A percentile compares a stretch with the other conserved stretches of the same genome.
These are phyloP conservation scores for Megaceryle alcyon DNA, from an alignment of 2,797 vertebrate genomes.

Conservation along the genomic window DNA sequence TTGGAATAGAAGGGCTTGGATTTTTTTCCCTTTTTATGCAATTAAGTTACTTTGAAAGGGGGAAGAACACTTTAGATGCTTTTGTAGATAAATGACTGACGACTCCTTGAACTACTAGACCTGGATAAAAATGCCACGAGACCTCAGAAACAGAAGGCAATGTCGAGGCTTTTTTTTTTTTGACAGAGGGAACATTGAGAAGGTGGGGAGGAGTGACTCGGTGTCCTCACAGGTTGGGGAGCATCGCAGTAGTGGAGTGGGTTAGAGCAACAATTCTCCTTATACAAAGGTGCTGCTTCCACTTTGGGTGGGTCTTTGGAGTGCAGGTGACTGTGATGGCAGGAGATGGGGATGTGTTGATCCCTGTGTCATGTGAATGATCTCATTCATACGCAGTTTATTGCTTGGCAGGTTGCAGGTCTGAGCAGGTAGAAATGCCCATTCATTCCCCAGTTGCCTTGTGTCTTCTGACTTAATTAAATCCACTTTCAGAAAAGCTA, in stretches of 20 bases:
- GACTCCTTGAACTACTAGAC: rapidly evolving
- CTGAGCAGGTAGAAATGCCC: not conserved
- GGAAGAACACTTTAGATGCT: not conserved
- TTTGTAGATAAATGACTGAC: not conserved
- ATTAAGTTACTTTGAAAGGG: not conserved
- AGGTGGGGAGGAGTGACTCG: not conserved
- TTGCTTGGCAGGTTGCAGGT: not conserved
- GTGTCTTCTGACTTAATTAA: slow-evolving; percentile 50
- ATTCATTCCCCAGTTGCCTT: not conserved
- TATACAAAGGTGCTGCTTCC: not conserved
- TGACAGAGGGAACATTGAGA: not conserved
- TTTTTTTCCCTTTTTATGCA: slow-evolving; percentile 2
- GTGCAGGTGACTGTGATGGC: not conserved
- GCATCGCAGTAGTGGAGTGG: not conserved
- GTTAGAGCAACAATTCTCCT: not conserved
- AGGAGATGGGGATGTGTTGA: not conserved
- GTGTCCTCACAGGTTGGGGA: not conserved
- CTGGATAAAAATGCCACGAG: not conserved
- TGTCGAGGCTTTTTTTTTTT: not conserved
- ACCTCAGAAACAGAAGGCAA: not conserved
- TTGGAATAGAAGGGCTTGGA: not conserved
- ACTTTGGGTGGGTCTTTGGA: not conserved
- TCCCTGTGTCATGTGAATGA: not conserved
- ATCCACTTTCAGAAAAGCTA: slow-evolving; percentile 51
- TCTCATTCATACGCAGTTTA: not conserved